Evolutionary conservation across 1,140 invertebrate genomes (phyloP).

Genomic region (Babylonia areolata): DNA sequence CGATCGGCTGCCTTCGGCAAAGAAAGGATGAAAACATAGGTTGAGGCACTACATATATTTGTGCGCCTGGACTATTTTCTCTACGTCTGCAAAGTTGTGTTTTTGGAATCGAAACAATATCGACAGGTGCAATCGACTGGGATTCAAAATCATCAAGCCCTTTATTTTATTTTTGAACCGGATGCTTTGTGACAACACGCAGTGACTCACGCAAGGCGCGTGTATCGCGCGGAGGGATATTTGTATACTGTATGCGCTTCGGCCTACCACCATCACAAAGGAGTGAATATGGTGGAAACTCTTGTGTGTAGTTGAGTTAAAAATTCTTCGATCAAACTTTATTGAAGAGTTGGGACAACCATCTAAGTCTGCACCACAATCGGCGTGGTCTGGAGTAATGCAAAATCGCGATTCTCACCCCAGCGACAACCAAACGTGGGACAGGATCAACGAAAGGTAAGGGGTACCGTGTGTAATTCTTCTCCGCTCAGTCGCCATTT

Average conservation of each 20-base stretch:
- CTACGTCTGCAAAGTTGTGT: constrained; percentile 14
- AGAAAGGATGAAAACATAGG: constrained; percentile 43
- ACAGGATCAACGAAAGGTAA: constrained; percentile 33
- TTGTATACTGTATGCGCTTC: not conserved
- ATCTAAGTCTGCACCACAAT: constrained; percentile 14
- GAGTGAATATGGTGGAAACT: constrained; percentile 34
- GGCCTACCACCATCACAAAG: constrained; percentile 38
- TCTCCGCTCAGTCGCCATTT: constrained; percentile 32
- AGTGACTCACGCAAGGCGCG: not conserved
- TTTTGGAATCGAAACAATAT: not conserved
- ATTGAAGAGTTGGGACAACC: constrained; percentile 18
- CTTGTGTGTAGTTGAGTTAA: constrained; percentile 31
- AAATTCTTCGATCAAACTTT: constrained; percentile 34
- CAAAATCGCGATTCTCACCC: constrained; percentile 31
- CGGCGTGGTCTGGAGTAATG: constrained; percentile 36
- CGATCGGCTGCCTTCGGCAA: constrained; percentile 36
- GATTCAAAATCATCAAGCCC: not conserved
- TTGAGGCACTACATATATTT: constrained; percentile 38
- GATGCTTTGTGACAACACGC: not conserved
- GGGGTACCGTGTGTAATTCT: constrained; percentile 6
- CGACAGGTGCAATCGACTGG: not conserved
- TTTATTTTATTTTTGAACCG: not conserved
- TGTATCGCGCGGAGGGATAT: constrained; percentile 35
- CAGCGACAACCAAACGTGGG: constrained; percentile 22
- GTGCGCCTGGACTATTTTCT: constrained; percentile 25